Evolutionary conservation across 1,140 invertebrate genomes (phyloP).

Genomic region (Gryon sp.): DNA sequence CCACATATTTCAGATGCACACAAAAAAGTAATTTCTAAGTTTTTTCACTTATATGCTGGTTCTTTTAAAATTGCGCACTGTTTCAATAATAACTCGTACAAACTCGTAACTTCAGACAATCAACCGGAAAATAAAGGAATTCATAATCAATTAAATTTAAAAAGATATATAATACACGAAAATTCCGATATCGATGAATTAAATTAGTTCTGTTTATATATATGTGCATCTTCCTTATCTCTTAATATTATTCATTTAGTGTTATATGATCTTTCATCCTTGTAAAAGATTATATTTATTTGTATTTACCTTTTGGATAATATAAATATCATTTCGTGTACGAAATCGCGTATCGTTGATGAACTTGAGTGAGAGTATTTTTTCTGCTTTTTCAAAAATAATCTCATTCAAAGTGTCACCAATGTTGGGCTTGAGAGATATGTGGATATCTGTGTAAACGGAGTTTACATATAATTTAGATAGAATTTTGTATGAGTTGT

Average conservation of each 20-base stretch:
- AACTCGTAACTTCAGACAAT: not conserved
- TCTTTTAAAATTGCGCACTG: not conserved
- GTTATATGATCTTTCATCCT: too few species aligned
- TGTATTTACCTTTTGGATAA: too few species aligned
- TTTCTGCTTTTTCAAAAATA: not conserved
- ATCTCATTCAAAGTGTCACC: not conserved
- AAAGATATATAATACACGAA: not conserved
- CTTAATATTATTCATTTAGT: too few species aligned
- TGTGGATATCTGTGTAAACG: too few species aligned
- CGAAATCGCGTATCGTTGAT: not conserved
- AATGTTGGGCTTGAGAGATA: not conserved
- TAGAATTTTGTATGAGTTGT: too few species aligned
- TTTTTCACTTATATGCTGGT: not conserved
- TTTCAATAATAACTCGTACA: not conserved
- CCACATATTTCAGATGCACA: not conserved
- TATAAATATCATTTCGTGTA: not conserved
- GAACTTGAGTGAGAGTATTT: not conserved
- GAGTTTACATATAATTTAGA: too few species aligned
- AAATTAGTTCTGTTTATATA: too few species aligned
- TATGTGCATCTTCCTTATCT: too few species aligned
- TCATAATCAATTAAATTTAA: constrained; percentile 1
- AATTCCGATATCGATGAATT: too few species aligned
- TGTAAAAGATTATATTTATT: too few species aligned
- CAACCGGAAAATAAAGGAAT: not conserved
- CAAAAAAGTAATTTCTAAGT: constrained; percentile 1